These are phyloP conservation scores for Tetrax tetrax DNA, from an alignment of 2,113 vertebrate species.

Conservation along the genomic window DNA sequence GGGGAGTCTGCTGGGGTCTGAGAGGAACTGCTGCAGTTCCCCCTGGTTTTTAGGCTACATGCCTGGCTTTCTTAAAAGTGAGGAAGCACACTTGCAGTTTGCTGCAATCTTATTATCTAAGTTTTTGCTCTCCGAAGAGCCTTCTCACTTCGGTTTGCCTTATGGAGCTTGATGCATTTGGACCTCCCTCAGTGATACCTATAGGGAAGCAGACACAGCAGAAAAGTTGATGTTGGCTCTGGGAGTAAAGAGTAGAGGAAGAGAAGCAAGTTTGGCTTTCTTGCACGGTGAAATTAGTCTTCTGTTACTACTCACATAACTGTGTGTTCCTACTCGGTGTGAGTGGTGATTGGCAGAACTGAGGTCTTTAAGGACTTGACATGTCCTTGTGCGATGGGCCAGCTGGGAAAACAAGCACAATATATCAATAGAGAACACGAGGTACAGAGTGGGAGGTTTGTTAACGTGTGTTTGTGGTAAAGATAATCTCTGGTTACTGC, in stretches of 20 bases:
- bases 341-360: background rate
- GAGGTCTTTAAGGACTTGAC: background rate
- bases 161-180: background rate
- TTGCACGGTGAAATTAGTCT: background rate
- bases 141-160: background rate
- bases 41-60: background rate
- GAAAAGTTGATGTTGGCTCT: background rate
- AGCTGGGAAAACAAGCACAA: rapidly evolving
- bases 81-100: background rate
- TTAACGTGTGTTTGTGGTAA: background rate
- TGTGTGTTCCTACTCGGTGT: background rate
- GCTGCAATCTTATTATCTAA: background rate
- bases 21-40: background rate
- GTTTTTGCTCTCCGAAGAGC: background rate
- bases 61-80: background rate
- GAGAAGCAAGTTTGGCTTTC: background rate
- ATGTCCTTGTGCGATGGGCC: rapidly evolving
- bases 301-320: background rate
- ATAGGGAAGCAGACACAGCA: background rate
- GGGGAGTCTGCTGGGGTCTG: background rate
- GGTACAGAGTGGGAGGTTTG: background rate
- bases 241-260: background rate
- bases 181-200: background rate
- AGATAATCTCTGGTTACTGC: background rate
- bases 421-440: background rate